These are phyloP conservation scores for Melinaea marsaeus DNA, from an alignment of 2,888 invertebrate species.

Conservation along the genomic window DNA sequence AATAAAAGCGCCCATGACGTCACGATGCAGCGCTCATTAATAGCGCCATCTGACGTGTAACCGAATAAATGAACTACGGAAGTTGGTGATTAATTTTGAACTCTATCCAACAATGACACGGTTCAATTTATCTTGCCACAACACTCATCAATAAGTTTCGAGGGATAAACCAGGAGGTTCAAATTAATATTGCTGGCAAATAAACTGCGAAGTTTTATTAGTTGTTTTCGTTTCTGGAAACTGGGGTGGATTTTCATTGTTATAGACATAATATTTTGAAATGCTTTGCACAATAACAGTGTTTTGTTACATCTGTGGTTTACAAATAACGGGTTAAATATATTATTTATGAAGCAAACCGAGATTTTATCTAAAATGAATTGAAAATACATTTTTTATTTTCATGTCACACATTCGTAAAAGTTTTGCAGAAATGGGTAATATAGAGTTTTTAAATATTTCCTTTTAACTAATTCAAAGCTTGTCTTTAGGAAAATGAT, in stretches of 20 bases:
- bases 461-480: too few relatives aligned
- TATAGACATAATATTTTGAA: conserved; percentile 1
- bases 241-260: conserved; percentile 3
- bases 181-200: conserved; percentile 23
- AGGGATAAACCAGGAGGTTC: conserved; percentile 22
- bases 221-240: conserved; percentile 14
- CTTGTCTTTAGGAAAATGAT: too few relatives aligned
- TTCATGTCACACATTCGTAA: too few relatives aligned
- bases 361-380: too few relatives aligned
- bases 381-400: too few relatives aligned
- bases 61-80: conserved; percentile 26
- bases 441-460: too few relatives aligned
- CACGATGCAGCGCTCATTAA: conserved; percentile 24
- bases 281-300: conserved; percentile 2
- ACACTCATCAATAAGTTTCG: conserved; percentile 22
- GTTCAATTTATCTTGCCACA: conserved; percentile 20
- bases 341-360: too few relatives aligned
- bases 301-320: not conserved
- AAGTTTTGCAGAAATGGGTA: too few relatives aligned
- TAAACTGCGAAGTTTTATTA: conserved; percentile 19
- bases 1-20: conserved; percentile 20
- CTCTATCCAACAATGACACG: conserved; percentile 17
- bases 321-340: not conserved
- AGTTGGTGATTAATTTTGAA: conserved; percentile 17
- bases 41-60: conserved; percentile 24